Evolutionary conservation across 1,140 invertebrate genomes (phyloP).

Genomic region (Homalodisca vitripennis): DNA sequence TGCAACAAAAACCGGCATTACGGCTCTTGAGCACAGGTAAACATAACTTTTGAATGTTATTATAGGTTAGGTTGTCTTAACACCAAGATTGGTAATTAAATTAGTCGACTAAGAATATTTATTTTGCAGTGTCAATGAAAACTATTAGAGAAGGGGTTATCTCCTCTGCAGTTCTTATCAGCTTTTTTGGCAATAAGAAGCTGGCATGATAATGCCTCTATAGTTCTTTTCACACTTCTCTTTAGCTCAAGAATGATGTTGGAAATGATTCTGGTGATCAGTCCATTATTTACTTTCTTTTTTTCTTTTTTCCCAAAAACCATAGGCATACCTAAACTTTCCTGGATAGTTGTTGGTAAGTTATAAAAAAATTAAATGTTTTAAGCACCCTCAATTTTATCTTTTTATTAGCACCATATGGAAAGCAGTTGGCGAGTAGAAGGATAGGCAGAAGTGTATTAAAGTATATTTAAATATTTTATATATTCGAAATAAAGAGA

Average conservation of each 20-base stretch:
- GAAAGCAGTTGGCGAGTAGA: too few relatives aligned
- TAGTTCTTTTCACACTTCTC: constrained; percentile 1
- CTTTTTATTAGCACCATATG: too few relatives aligned
- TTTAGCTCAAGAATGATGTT: constrained; percentile 26
- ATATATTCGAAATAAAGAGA: too few relatives aligned
- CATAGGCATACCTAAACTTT: constrained; percentile 1
- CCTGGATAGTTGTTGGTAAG: too few relatives aligned
- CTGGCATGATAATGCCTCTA: not conserved
- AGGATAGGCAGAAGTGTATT: too few relatives aligned
- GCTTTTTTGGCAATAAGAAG: constrained; percentile 4
- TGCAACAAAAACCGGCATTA: not conserved
- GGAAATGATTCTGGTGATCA: constrained; percentile 18
- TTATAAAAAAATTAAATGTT: too few relatives aligned
- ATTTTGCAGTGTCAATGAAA: constrained; percentile 8
- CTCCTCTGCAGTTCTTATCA: constrained; percentile 9
- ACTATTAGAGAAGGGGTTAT: constrained; percentile 3
- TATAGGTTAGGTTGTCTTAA: not conserved
- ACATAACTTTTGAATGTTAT: not conserved
- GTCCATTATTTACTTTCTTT: constrained; percentile 24
- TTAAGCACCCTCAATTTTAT: too few relatives aligned
- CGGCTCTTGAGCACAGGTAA: not conserved
- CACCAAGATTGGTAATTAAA: constrained; percentile 4
- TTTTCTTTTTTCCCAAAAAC: constrained; percentile 13
- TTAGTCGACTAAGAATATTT: not conserved
- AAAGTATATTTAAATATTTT: too few relatives aligned